Conservation (phyloP, 1,140 invertebrate genomes). For the Hylaeus anthracinus region DNA sequence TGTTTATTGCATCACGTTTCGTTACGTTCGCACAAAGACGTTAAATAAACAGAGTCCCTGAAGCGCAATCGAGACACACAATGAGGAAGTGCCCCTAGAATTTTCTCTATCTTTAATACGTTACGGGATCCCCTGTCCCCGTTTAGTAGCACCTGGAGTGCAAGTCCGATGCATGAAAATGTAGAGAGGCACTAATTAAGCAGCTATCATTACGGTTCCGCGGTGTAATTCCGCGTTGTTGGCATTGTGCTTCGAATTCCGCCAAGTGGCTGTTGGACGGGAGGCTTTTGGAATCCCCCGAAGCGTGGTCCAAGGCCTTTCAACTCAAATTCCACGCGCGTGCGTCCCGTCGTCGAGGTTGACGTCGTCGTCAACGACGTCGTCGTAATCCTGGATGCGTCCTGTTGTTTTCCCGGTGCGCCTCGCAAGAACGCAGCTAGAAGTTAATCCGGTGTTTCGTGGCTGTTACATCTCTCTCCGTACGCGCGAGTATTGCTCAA, state of each 20-base stretch:
- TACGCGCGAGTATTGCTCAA: slow-evolving; percentile 25
- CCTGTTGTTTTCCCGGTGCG: slow-evolving; percentile 43
- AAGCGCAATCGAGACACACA: background rate
- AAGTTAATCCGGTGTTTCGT: slow-evolving; percentile 42
- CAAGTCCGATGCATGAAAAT: slow-evolving; percentile 46
- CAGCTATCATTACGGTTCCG: slow-evolving; percentile 64
- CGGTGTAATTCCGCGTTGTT: slow-evolving; percentile 67
- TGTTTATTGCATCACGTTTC: too few relatives aligned
- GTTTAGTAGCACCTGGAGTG: slow-evolving; percentile 55
- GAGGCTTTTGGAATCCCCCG: slow-evolving; percentile 70
- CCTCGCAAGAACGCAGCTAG: slow-evolving; percentile 35
- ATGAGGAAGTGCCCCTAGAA: background rate
- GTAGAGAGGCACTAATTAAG: slow-evolving; percentile 64
- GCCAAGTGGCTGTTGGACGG: slow-evolving; percentile 72
- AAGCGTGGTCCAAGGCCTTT: slow-evolving; percentile 69
- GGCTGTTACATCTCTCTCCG: slow-evolving; percentile 20
- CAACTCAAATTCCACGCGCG: slow-evolving; percentile 70
- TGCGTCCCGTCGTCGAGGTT: slow-evolving; percentile 60
- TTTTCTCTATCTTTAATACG: slow-evolving; percentile 13
- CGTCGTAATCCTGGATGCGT: slow-evolving; percentile 43
- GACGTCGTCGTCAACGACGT: slow-evolving; percentile 38
- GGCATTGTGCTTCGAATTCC: slow-evolving; percentile 69
- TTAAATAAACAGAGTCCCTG: too few relatives aligned
- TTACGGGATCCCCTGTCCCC: slow-evolving; percentile 41
- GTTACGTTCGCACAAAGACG: too few relatives aligned